Evolutionary conservation across 1,140 invertebrate species (phyloP).

Genomic region (Phocides pigmalion): DNA sequence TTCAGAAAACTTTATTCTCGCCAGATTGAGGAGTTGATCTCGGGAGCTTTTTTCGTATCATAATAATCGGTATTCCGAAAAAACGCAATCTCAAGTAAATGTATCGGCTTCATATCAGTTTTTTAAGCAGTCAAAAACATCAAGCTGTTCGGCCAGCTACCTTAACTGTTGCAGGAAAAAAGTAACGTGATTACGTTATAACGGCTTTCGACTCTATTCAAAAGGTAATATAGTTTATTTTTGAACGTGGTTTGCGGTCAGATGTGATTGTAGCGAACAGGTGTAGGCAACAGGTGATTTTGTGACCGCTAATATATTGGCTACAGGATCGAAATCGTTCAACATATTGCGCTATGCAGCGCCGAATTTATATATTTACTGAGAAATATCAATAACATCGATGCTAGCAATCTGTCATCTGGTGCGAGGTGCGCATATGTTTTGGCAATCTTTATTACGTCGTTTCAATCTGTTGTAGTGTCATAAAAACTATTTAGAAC

Average conservation of each 20-base stretch:
- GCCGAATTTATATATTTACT: conserved; percentile 27
- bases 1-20: not conserved
- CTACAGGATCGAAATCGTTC: conserved; percentile 70
- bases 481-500: not conserved
- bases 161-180: conserved; percentile 49
- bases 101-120: conserved; percentile 34
- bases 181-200: conserved; percentile 22
- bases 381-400: conserved; percentile 36
- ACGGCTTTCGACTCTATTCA: conserved; percentile 37
- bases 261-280: conserved; percentile 77
- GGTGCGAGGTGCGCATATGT: conserved; percentile 40
- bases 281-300: conserved; percentile 78
- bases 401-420: conserved; percentile 34
- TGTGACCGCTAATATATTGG: conserved; percentile 76
- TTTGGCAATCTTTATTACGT: not conserved
- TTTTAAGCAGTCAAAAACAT: conserved; percentile 58
- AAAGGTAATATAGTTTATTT: conserved; percentile 30
- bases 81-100: conserved; percentile 19
- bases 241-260: conserved; percentile 43
- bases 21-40: conserved; percentile 9
- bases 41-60: conserved; percentile 12
- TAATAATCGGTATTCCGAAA: conserved; percentile 23
- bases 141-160: conserved; percentile 59
- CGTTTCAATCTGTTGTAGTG: not conserved
- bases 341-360: conserved; percentile 70